Conservation (phyloP, 2,113 vertebrate genomes). For the Nanorana parkeri region DNA sequence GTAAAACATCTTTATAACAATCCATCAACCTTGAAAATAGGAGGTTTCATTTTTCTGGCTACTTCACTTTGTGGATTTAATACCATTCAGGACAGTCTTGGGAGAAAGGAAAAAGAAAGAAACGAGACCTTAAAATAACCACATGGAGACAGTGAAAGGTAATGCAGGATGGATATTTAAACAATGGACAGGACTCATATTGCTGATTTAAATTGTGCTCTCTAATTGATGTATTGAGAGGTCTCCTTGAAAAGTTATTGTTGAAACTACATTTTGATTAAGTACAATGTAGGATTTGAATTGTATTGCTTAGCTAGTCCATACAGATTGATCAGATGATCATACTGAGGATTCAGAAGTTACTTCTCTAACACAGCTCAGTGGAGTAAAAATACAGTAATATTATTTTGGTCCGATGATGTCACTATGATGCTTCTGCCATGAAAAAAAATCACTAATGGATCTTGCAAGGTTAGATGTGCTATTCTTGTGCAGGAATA, state of each 20-base stretch:
- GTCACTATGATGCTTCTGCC: no score
- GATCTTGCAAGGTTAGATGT: no score
- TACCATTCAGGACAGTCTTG: conserved; percentile 1
- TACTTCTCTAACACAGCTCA: no score
- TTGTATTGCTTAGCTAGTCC: no score
- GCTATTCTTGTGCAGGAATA: no score
- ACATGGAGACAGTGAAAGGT: conserved; percentile 36
- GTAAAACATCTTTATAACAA: conserved; percentile 46
- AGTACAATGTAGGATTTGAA: neutral
- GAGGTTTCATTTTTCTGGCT: conserved; percentile 48
- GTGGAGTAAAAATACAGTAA: no score
- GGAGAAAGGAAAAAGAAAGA: conserved; percentile 2
- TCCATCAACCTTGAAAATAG: conserved; percentile 5
- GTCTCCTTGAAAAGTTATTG: conserved; percentile 32
- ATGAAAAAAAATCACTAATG: no score
- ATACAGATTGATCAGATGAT: no score
- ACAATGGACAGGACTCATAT: conserved; percentile 26
- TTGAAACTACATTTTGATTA: neutral
- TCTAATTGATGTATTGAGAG: neutral
- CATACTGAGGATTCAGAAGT: no score
- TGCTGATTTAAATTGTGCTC: neutral
- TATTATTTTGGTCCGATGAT: no score
- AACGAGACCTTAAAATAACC: conserved; percentile 20
- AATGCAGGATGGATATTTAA: conserved; percentile 14
- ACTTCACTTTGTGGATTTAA: conserved; percentile 31